Evolutionary conservation across 2,888 invertebrate genomes (phyloP).

Genomic region (Pemphredon lugubris): DNA sequence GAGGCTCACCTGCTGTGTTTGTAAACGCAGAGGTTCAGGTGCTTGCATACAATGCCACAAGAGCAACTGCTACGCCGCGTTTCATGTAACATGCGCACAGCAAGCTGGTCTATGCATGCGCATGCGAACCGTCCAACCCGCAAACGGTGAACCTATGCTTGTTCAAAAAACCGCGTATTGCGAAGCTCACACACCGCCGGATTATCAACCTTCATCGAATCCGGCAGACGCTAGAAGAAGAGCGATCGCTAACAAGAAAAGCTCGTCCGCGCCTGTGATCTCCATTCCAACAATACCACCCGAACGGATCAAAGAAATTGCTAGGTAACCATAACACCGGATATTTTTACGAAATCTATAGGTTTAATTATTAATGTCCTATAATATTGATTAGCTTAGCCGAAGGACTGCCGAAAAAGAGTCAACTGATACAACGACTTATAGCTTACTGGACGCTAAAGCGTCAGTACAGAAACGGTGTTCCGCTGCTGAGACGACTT

Average conservation of each 20-base stretch:
- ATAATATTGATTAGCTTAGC: conserved; percentile 68
- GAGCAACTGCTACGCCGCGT: conserved; percentile 97
- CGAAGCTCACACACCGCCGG: conserved; percentile 93
- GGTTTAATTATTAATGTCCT: conserved; percentile 5
- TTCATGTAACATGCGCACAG: conserved; percentile 99
- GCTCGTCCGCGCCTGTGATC: conserved; percentile 94
- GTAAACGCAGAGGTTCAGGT: conserved; percentile 95
- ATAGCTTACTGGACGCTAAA: conserved; percentile 99
- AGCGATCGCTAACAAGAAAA: conserved; percentile 85
- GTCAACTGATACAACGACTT: conserved; percentile 93
- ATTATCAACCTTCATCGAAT: conserved; percentile 79
- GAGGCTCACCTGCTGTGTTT: conserved; percentile 98
- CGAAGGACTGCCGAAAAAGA: conserved; percentile 86
- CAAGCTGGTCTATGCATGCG: conserved; percentile 97
- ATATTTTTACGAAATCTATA: background rate
- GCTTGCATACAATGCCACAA: conserved; percentile 99
- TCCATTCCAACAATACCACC: conserved; percentile 96
- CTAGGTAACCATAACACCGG: conserved; percentile 85
- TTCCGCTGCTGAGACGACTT: conserved; percentile 93
- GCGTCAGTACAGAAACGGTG: conserved; percentile 96
- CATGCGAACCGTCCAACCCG: conserved; percentile 93
- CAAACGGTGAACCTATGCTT: conserved; percentile 88
- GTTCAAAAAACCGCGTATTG: conserved; percentile 98
- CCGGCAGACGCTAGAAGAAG: conserved; percentile 81
- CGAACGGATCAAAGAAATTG: conserved; percentile 93